These are phyloP conservation scores for Platichthys flesus DNA, from an alignment of 2,113 vertebrate genomes.

Conservation along the genomic window DNA sequence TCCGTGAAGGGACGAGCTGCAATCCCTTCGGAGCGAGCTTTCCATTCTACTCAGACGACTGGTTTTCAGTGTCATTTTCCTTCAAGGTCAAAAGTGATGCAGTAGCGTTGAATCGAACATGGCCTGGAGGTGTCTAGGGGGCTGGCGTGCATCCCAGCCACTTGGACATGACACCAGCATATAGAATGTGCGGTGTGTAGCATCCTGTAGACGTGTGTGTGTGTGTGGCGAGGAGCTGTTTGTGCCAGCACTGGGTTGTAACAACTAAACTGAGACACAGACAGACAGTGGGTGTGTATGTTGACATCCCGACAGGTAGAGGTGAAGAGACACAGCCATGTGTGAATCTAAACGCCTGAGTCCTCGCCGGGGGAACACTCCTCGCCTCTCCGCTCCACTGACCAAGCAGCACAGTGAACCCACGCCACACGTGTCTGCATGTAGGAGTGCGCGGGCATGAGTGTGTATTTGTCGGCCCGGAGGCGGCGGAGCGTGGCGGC, in stretches of 20 bases:
- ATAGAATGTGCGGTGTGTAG: constrained; percentile 1
- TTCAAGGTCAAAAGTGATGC: constrained; percentile 5
- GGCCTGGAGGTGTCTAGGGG: not conserved
- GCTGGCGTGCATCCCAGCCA: not conserved
- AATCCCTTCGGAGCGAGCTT: not conserved
- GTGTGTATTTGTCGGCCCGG: constrained; percentile 60
- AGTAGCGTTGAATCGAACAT: not conserved
- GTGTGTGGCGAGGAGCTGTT: constrained; percentile 25
- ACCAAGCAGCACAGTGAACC: constrained; percentile 68
- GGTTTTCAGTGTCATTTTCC: not conserved
- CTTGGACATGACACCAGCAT: constrained; percentile 21
- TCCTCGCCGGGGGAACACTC: constrained; percentile 66
- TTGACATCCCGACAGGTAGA: constrained; percentile 54
- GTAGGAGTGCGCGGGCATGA: constrained; percentile 17
- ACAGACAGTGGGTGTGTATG: constrained; percentile 25
- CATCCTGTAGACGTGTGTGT: not conserved
- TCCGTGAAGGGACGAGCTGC: not conserved
- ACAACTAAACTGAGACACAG: constrained; percentile 25
- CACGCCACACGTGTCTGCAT: not conserved
- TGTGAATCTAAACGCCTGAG: constrained; percentile 64
- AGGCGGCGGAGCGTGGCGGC: constrained; percentile 67
- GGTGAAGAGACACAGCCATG: constrained; percentile 62
- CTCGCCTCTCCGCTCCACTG: constrained; percentile 68
- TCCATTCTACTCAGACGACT: not conserved
- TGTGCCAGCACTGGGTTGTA: constrained; percentile 35